Evolutionary conservation across 2,888 invertebrate species (phyloP).

Genomic region (Rutpela maculata): DNA sequence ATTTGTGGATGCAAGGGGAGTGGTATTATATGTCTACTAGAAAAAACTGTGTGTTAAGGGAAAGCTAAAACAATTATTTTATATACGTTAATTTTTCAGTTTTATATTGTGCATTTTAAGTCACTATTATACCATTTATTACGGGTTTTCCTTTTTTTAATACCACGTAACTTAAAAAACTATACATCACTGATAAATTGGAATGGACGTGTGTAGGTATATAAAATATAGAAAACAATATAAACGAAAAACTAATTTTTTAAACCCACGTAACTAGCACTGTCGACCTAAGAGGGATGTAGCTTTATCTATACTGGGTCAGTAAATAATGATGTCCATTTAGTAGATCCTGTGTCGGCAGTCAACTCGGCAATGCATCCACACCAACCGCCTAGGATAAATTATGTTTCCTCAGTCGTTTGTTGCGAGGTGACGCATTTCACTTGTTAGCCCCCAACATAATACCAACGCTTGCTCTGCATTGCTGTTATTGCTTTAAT

Average conservation of each 20-base stretch:
- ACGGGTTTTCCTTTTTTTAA: too few species aligned
- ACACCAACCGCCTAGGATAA: slow-evolving; percentile 31
- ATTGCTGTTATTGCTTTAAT: slow-evolving; percentile 30
- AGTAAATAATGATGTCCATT: slow-evolving; percentile 42
- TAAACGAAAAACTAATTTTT: background rate
- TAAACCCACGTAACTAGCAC: background rate
- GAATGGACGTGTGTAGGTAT: too few species aligned
- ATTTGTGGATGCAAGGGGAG: too few species aligned
- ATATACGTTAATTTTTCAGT: too few species aligned
- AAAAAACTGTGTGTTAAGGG: too few species aligned
- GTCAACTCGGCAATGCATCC: slow-evolving; percentile 38
- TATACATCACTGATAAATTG: too few species aligned
- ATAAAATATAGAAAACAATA: background rate
- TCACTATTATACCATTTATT: too few species aligned
- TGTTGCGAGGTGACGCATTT: slow-evolving; percentile 33
- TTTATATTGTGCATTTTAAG: too few species aligned
- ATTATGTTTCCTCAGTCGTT: slow-evolving; percentile 34
- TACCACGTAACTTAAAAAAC: too few species aligned
- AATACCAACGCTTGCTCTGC: slow-evolving; percentile 29
- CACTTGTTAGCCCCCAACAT: slow-evolving; percentile 36
- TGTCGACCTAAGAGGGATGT: slow-evolving; percentile 14
- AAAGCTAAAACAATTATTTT: too few species aligned
- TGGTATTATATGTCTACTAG: too few species aligned
- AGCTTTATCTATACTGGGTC: slow-evolving; percentile 34
- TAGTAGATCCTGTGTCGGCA: slow-evolving; percentile 40